Percentiles rank a stretch among this genome's conserved stretches.
Evolutionary conservation across 2,797 vertebrate species (phyloP).

Genomic region (Carcharodon carcharias): DNA sequence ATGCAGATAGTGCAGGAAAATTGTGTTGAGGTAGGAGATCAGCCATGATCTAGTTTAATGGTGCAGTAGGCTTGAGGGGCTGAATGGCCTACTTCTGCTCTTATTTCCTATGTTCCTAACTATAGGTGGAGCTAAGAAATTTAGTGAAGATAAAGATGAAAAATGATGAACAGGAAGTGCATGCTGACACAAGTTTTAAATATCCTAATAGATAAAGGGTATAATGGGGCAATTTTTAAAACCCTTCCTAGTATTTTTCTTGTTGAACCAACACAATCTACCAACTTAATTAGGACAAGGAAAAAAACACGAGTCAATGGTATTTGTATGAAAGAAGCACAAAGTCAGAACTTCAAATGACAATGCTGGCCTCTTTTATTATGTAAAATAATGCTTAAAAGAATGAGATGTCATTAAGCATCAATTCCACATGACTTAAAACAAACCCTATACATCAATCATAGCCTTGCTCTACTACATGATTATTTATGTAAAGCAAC

Average conservation of each 20-base stretch:
- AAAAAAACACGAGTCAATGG: not conserved
- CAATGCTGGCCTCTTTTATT: not conserved
- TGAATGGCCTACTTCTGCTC: too few relatives aligned
- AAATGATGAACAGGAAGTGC: not conserved
- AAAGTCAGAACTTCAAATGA: not conserved
- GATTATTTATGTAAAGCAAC: not conserved
- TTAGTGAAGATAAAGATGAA: not conserved
- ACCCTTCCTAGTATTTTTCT: not conserved
- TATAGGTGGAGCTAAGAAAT: not conserved
- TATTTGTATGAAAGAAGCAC: not conserved
- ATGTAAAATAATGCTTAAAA: not conserved
- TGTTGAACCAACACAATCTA: not conserved
- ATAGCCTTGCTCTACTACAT: not conserved
- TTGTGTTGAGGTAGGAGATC: too few relatives aligned
- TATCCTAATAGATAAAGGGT: not conserved
- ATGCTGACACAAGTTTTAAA: not conserved
- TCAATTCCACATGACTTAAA: conserved; percentile 12
- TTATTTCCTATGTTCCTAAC: too few relatives aligned
- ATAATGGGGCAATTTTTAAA: not conserved
- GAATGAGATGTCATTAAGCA: conserved; percentile 13
- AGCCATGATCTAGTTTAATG: too few relatives aligned
- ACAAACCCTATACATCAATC: not conserved
- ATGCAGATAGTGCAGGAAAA: too few relatives aligned
- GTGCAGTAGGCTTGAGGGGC: too few relatives aligned
- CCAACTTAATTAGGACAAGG: not conserved